A percentile compares a stretch with the other conserved stretches of the same genome.
These are phyloP conservation scores for Athene cunicularia DNA, from an alignment of 2,113 vertebrate species.

Conservation along the genomic window DNA sequence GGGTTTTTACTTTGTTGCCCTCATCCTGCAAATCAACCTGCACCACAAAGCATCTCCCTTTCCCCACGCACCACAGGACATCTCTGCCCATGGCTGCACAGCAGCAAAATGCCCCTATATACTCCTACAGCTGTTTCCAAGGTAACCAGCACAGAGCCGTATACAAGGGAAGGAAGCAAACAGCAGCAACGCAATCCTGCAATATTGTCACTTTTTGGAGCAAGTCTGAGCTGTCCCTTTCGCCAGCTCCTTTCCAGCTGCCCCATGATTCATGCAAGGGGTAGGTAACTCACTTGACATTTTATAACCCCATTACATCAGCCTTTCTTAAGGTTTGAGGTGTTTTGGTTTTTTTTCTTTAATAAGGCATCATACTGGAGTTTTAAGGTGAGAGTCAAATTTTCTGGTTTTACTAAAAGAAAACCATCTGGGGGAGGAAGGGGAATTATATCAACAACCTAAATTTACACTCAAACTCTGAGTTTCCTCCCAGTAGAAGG, in stretches of 20 bases:
- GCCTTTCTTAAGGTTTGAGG: not conserved
- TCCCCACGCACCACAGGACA: conserved; percentile 55
- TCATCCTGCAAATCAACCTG: not conserved
- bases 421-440: not conserved
- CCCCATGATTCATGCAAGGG: not conserved
- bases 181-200: not conserved
- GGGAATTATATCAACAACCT: not conserved
- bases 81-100: conserved; percentile 51
- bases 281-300: not conserved
- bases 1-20: not conserved
- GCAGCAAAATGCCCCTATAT: conserved; percentile 65
- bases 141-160: conserved; percentile 70
- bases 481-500: not conserved
- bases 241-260: not conserved
- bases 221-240: not conserved
- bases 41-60: not conserved
- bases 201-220: not conserved
- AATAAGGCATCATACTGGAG: not conserved
- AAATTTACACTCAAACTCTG: not conserved
- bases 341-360: not conserved
- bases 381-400: not conserved
- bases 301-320: not conserved
- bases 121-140: conserved; percentile 77
- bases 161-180: conserved; percentile 50
- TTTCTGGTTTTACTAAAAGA: not conserved